These are phyloP conservation scores for Grammomys surdaster DNA, from an alignment of 2,113 vertebrate genomes.

Conservation along the genomic window DNA sequence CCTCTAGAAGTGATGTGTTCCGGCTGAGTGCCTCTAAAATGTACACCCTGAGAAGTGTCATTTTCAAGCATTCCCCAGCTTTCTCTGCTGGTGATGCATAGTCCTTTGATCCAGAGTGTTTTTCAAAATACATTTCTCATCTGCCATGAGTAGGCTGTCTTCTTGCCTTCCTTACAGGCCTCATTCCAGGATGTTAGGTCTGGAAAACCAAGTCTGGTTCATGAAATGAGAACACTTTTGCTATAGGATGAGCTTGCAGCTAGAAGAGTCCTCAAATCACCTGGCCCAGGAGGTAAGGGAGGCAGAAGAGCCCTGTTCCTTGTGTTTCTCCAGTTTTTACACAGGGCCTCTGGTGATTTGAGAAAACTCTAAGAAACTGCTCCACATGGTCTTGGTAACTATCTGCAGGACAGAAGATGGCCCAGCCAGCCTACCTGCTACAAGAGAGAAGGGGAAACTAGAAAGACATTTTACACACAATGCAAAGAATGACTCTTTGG, in stretches of 20 bases:
- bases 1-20: neutral
- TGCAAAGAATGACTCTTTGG: neutral
- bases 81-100: neutral
- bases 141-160: slow-evolving; percentile 6
- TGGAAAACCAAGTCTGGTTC: neutral
- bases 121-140: neutral
- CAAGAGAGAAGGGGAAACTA: neutral
- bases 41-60: neutral
- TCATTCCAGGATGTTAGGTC: neutral
- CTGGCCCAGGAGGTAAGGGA: neutral
- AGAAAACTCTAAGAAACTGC: neutral
- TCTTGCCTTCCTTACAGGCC: neutral
- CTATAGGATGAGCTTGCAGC: neutral
- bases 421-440: neutral
- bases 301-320: neutral
- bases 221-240: neutral
- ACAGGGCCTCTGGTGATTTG: neutral
- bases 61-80: neutral
- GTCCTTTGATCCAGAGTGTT: neutral
- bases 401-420: slow-evolving; percentile 23
- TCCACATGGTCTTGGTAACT: slow-evolving; percentile 12
- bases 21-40: neutral
- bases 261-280: neutral
- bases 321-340: neutral
- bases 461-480: neutral